phyloP scores from a whole-genome alignment of 2,888 invertebrate genomes.

The Aphidoletes aphidimyza region DNA sequence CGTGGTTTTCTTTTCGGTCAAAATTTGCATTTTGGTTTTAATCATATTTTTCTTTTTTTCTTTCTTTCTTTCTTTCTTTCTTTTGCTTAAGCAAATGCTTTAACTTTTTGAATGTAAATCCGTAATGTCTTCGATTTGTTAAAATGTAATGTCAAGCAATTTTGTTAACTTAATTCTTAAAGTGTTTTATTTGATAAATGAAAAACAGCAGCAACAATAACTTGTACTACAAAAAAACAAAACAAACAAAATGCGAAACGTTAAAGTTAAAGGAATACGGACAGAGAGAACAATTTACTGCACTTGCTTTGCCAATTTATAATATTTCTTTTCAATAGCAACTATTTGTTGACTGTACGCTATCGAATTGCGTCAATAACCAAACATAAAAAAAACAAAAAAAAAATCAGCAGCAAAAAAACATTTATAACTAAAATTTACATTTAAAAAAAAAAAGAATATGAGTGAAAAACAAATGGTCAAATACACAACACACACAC shows the following conservation, averaged over 20 bases:
- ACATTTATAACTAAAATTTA: no score
- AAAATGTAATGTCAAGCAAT: constrained; percentile 9
- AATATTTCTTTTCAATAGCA: not conserved
- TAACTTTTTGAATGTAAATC: not conserved
- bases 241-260: not conserved
- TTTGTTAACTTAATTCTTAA: constrained; percentile 33
- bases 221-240: not conserved
- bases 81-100: no score
- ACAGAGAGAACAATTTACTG: not conserved
- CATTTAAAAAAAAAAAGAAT: no score
- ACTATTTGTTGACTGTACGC: no score
- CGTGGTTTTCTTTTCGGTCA: no score
- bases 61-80: no score
- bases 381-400: not conserved
- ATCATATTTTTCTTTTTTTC: no score
- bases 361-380: constrained; percentile 23
- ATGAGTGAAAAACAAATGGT: not conserved
- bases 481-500: no score
- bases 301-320: constrained; percentile 1
- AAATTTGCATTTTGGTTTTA: no score
- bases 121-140: constrained; percentile 27
- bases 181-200: not conserved
- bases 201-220: no score
- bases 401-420: no score
- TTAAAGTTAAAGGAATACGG: not conserved